phyloP scores from a whole-genome alignment of 2,888 invertebrate species.

The Eupelmus urozonus region DNA sequence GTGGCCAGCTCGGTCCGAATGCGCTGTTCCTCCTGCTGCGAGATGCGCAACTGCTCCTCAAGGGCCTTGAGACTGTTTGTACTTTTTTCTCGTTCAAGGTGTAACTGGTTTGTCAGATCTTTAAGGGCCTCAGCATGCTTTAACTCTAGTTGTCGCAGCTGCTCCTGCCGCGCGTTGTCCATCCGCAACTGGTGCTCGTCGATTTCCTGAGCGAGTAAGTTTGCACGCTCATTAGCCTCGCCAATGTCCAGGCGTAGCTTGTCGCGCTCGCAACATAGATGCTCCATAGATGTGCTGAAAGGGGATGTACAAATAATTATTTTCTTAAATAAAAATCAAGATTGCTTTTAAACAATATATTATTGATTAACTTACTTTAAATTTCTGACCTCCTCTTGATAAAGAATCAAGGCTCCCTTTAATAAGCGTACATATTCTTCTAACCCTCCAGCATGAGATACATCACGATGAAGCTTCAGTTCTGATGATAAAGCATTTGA shows the following conservation, averaged over 20 bases:
- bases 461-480: constrained; percentile 77
- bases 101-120: constrained; percentile 84
- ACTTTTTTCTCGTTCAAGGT: constrained; percentile 87
- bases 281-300: constrained; percentile 80
- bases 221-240: constrained; percentile 90
- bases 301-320: too few relatives aligned
- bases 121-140: constrained; percentile 88
- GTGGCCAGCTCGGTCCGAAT: constrained; percentile 82
- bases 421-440: constrained; percentile 79
- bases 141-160: constrained; percentile 86
- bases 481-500: constrained; percentile 86
- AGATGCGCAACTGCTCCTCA: constrained; percentile 82
- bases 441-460: constrained; percentile 70
- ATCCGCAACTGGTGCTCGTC: constrained; percentile 92
- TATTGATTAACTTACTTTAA: constrained; percentile 76
- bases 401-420: constrained; percentile 83
- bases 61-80: constrained; percentile 80
- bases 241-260: constrained; percentile 88
- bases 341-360: background rate
- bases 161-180: constrained; percentile 86
- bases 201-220: constrained; percentile 91
- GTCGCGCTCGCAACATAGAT: constrained; percentile 86
- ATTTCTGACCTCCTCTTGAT: constrained; percentile 83
- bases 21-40: constrained; percentile 84
- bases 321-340: too few relatives aligned